These are phyloP conservation scores for Monodelphis domestica DNA, from an alignment of 2,797 vertebrate genomes.

Conservation along the genomic window DNA sequence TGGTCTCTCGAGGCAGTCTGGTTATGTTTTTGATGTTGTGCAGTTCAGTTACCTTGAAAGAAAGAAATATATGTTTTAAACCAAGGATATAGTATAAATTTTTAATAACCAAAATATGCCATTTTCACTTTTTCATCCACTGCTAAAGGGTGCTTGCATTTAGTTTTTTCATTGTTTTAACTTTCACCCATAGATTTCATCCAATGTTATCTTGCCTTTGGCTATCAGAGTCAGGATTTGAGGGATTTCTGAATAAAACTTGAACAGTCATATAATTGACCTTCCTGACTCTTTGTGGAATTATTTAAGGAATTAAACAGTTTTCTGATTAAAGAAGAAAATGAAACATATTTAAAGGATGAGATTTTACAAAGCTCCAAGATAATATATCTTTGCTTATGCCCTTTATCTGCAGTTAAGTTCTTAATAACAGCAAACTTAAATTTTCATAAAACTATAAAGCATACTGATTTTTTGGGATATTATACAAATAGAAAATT, in stretches of 20 bases:
- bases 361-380: not conserved
- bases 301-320: not conserved
- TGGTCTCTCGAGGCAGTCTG: slow-evolving; percentile 97
- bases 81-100: not conserved
- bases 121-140: not conserved
- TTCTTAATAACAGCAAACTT: not conserved
- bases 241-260: not conserved
- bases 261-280: not conserved
- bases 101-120: not conserved
- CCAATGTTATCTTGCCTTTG: not conserved
- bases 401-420: not conserved
- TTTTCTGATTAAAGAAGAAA: not conserved
- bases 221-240: not conserved
- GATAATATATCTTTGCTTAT: not conserved
- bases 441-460: not conserved
- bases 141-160: not conserved
- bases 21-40: slow-evolving; percentile 99
- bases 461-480: not conserved
- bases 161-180: not conserved
- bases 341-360: not conserved
- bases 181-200: not conserved
- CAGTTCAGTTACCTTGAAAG: slow-evolving; percentile 96
- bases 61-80: slow-evolving; percentile 77
- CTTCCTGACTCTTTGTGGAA: not conserved
- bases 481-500: not conserved